Evolutionary conservation across 2,797 vertebrate species (phyloP).

Genomic region (Erethizon dorsatum): DNA sequence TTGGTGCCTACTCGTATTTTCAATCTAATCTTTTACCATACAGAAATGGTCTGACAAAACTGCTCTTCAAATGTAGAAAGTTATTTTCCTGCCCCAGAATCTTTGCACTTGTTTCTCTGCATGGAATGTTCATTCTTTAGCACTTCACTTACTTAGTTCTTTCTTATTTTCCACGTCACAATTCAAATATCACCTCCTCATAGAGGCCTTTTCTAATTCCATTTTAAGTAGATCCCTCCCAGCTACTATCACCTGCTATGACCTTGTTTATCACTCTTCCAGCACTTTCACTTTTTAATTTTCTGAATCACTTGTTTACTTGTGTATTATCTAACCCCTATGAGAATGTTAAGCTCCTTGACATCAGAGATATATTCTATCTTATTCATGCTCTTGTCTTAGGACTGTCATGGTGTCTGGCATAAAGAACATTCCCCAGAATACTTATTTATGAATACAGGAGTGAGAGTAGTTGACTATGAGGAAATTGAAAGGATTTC

Average conservation of each 20-base stretch:
- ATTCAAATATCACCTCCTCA: not conserved
- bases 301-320: not conserved
- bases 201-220: not conserved
- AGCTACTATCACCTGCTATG: not conserved
- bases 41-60: not conserved
- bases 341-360: not conserved
- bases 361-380: not conserved
- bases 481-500: not conserved
- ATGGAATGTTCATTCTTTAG: not conserved
- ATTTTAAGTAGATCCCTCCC: not conserved
- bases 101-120: not conserved
- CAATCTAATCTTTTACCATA: not conserved
- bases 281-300: not conserved
- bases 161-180: slow-evolving; percentile 2
- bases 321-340: not conserved
- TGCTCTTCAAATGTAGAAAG: not conserved
- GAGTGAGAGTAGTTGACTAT: not conserved
- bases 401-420: not conserved
- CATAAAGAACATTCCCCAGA: not conserved
- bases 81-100: not conserved
- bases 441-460: not conserved
- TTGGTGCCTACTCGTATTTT: not conserved
- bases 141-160: not conserved
- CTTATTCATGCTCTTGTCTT: not conserved
- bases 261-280: not conserved